Evolutionary conservation across 1,140 invertebrate genomes (phyloP).

Genomic region (Bombus superbus): DNA sequence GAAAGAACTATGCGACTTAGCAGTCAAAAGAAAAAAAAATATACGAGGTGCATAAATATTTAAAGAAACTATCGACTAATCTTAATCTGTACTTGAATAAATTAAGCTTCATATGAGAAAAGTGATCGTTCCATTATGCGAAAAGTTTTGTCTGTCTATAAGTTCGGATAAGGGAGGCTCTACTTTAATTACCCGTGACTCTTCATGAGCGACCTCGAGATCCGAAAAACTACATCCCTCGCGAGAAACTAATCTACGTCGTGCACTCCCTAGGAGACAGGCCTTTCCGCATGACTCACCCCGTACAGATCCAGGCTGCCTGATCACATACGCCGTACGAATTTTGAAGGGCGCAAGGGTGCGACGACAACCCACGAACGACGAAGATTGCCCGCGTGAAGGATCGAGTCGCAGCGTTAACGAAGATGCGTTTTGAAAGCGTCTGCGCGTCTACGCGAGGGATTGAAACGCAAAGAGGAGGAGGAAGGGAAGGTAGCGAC

Average conservation of each 20-base stretch:
- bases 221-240: neutral
- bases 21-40: no score
- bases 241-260: neutral
- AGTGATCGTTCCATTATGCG: no score
- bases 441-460: slow-evolving; percentile 10
- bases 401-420: slow-evolving; percentile 35
- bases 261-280: neutral
- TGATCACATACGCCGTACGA: neutral
- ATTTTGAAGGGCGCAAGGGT: neutral
- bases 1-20: no score
- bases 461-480: neutral
- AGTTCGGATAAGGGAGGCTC: no score
- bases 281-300: neutral
- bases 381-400: slow-evolving; percentile 24
- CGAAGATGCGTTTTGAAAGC: slow-evolving; percentile 38
- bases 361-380: neutral
- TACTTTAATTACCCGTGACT: neutral
- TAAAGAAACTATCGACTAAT: no score
- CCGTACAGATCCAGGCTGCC: neutral
- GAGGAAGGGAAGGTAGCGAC: neutral
- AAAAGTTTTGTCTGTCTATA: no score
- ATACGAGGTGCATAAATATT: no score
- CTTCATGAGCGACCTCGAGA: neutral
- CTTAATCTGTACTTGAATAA: no score
- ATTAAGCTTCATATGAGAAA: no score